These are phyloP conservation scores for Dioctria rufipes DNA, from an alignment of 2,888 invertebrate species.

Conservation along the genomic window DNA sequence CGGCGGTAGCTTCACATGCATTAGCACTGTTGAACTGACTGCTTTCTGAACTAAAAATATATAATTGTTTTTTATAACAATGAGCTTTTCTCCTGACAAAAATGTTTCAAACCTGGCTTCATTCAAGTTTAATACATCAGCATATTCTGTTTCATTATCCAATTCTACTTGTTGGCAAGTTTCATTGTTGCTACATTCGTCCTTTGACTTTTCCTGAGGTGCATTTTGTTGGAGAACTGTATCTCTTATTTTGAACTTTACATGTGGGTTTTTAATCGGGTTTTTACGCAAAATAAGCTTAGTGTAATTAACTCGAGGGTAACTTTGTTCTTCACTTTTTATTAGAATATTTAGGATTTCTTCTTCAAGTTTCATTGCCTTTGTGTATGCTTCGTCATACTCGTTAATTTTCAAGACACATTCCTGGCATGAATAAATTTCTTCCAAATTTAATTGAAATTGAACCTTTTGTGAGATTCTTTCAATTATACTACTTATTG, in stretches of 20 bases:
- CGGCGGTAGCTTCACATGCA: too few relatives aligned
- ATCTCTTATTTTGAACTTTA: too few relatives aligned
- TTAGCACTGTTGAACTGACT: neutral
- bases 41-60: neutral
- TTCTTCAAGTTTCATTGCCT: conserved; percentile 54
- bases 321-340: neutral
- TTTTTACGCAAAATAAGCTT: neutral
- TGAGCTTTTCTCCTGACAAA: too few relatives aligned
- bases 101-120: too few relatives aligned
- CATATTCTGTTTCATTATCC: too few relatives aligned
- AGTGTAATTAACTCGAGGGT: neutral
- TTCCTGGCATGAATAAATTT: conserved; percentile 48
- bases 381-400: conserved; percentile 57
- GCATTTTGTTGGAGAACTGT: too few relatives aligned
- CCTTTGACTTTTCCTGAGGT: too few relatives aligned
- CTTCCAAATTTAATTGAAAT: neutral
- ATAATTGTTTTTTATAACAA: too few relatives aligned
- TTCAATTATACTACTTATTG: conserved; percentile 54
- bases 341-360: conserved; percentile 54
- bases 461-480: conserved; percentile 14
- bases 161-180: too few relatives aligned
- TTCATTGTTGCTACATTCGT: too few relatives aligned
- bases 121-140: too few relatives aligned
- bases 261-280: neutral
- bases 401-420: conserved; percentile 58